Evolutionary conservation across 2,888 invertebrate species (phyloP), one percentile per base, ranked within the genome.

Genomic region (Scaptomyza flava): DNA sequence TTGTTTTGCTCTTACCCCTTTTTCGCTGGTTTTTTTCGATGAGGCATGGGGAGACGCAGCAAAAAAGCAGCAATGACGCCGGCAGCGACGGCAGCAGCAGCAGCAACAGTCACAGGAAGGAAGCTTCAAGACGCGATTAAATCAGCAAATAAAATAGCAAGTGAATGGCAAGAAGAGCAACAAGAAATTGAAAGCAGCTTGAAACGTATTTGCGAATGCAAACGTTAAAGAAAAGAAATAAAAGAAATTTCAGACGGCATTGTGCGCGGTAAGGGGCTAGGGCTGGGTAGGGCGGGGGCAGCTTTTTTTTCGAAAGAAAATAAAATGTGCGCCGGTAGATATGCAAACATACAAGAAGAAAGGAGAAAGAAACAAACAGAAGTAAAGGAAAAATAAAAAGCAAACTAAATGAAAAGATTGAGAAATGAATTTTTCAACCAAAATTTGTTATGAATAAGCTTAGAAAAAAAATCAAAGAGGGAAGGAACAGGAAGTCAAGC

Each of bases 101-200:
- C 77, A 72, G 77, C 87, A 77, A 77, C 78, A 74, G 78, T 81
- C 78, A 62, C 89, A 89, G 84, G 84, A 84, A 84, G 84, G 84
- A 84, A 84, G 89, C 89, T 81, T 81, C 83, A 83, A 83, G 89
- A 87, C 81, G 71, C 89, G 84, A 84, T 84, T 89, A 84, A 84
- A 84, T 84, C 84, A 78, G 87, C 89, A 83, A 84, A 82, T 87
- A 82, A 82, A 82, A 82, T 73, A 88, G 88, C 82, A 82, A 87
- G 60, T 71, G 71, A 70, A 73, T 64, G 72, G 71, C 77, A 64
- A 75, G 57, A 69, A n/a, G 81, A 85, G 87, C 83, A 86, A 74
- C 89, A 75, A 82, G 84, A 83, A 82, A 86, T 77, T 68, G 74
- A 77, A 72, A 73, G 74, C 59, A 74, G 62, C 73, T 74, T 34